Evolutionary conservation across 2,888 invertebrate genomes (phyloP).

Genomic region (Gymnosoma rotundatum): DNA sequence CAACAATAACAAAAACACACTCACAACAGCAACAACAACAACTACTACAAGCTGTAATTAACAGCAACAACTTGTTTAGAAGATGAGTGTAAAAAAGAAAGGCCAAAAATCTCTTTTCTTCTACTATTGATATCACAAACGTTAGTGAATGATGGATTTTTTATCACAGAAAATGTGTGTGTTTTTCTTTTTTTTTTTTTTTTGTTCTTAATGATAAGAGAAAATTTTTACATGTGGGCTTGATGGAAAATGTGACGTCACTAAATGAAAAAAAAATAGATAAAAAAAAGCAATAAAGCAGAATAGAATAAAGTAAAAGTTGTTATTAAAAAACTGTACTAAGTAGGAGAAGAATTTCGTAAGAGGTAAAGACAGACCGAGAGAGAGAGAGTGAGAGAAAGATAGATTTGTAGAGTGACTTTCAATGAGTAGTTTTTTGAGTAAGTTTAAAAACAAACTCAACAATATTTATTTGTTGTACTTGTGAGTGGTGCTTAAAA

Average conservation of each 20-base stretch:
- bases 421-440: conserved; percentile 3
- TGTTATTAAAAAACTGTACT: conserved; percentile 53
- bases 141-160: conserved; percentile 17
- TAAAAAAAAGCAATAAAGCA: conserved; percentile 32
- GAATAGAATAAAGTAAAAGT: conserved; percentile 61
- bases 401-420: background rate
- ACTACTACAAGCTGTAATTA: conserved; percentile 12
- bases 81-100: background rate
- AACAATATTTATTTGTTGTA: too few relatives aligned
- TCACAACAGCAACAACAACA: background rate
- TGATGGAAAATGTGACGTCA: conserved; percentile 54
- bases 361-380: background rate
- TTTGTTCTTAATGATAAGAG: background rate
- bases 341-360: background rate
- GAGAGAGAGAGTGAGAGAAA: background rate
- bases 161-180: conserved; percentile 8
- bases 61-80: conserved; percentile 17
- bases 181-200: too few relatives aligned
- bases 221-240: conserved; percentile 40
- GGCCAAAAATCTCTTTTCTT: background rate
- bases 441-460: background rate
- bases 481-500: conserved; percentile 20
- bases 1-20: conserved; percentile 7
- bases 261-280: conserved; percentile 21
- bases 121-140: background rate